Base-by-base conservation (phyloP, 2,888 invertebrate species). In the Crocallis elinguaria region DNA sequence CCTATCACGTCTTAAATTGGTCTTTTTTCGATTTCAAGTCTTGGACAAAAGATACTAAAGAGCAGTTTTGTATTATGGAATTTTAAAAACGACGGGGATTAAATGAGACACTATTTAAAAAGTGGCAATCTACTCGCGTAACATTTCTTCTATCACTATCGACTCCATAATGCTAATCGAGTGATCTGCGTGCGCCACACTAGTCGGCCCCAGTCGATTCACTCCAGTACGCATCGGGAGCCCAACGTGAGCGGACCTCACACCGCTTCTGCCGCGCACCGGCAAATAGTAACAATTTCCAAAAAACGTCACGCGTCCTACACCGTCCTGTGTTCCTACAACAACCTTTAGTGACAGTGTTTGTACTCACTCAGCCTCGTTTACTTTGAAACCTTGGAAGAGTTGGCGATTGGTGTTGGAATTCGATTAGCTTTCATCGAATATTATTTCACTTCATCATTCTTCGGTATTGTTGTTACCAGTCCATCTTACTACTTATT, bases 181-280 rank as follows among this genome's bases (percentile, higher is more conserved):
- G 72, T 66, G 67, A 66, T 62, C 65, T 60, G 85, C 86, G 83
- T 86, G 87, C 85, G 82, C 88, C 79, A 71, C 89, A 85, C 88
- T 88, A 87, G 62, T 60, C 66, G 63, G 60, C 67, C 66, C 63
- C 70, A 32, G 74, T 75, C 80, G 76, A 78, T 83, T 77, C 75
- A 76, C 72, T 80, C 74, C 71, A 88, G 90, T 90, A 84, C 86
- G 86, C 84, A 79, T 72, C 71, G 73, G 71, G 75, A 77, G 64
- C 57, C 69, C 67, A 64, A 62, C 67, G 76, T 67, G 73, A 62
- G 57, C 72, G 78, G 72, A 74, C 80, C 83, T 76, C 65, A 67
- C 62, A 59, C 57, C 69, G 65, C 69, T 66, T 54, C 27, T 53
- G 60, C 42, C 53, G 63, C 51, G 63, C 62, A 65, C 82, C 83